Evolutionary conservation across 2,797 vertebrate species (phyloP).

Genomic region (Notolabrus celidotus): DNA sequence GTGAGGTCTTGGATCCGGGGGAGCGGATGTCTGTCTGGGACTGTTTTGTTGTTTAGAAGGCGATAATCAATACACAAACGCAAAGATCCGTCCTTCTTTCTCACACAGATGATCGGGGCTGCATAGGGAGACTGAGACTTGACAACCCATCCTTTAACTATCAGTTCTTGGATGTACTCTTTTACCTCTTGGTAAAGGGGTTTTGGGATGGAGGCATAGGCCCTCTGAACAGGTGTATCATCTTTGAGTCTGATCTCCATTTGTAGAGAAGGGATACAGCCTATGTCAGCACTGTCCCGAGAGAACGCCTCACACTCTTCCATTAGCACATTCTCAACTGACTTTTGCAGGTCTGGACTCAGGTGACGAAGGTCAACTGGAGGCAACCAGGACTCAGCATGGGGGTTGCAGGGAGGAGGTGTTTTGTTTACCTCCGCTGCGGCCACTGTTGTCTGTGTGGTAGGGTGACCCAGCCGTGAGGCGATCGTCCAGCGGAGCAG

Average conservation of each 20-base stretch:
- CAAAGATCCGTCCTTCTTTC: no score
- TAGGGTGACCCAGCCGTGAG: no score
- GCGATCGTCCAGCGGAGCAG: no score
- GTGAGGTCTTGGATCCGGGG: neutral
- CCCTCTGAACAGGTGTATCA: conserved; percentile 12
- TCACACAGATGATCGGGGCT: no score
- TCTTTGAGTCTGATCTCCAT: conserved; percentile 11
- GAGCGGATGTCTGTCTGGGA: neutral
- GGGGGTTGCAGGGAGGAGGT: neutral
- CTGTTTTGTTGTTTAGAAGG: neutral
- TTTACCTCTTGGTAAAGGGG: conserved; percentile 21
- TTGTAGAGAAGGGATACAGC: conserved; percentile 14
- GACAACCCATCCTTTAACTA: conserved; percentile 14
- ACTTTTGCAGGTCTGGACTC: neutral
- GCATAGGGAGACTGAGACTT: conserved; percentile 1
- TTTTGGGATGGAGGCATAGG: conserved; percentile 15
- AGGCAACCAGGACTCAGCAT: neutral
- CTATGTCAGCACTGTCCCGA: neutral
- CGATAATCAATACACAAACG: neutral
- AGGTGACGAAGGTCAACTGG: conserved; percentile 14
- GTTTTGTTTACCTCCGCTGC: neutral
- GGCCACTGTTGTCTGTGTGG: neutral
- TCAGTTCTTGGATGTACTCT: conserved; percentile 23
- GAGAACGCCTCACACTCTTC: conserved; percentile 12
- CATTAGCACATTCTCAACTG: neutral